Evolutionary conservation across 2,113 vertebrate species (phyloP).

Genomic region (Motacilla tschutschensis): DNA sequence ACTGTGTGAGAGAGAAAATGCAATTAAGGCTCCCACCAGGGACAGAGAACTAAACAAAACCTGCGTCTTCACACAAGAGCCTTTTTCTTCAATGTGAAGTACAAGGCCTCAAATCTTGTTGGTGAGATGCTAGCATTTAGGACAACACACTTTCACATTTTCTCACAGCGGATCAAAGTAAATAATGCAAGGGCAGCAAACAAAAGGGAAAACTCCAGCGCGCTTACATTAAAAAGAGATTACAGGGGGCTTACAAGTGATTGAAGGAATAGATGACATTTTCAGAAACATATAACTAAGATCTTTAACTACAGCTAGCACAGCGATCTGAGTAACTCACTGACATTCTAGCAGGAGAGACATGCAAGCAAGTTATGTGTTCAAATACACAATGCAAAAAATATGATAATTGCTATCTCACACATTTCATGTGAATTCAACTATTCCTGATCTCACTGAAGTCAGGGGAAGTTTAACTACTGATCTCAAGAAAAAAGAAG

Average conservation of each 20-base stretch:
- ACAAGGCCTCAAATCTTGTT: conserved; percentile 80
- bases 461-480: not conserved
- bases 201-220: conserved; percentile 77
- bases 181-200: conserved; percentile 81
- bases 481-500: not conserved
- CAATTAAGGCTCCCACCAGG: conserved; percentile 89
- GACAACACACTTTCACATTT: conserved; percentile 83
- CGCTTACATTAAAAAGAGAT: conserved; percentile 79
- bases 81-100: conserved; percentile 76
- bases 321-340: conserved; percentile 20
- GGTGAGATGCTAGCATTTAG: conserved; percentile 83
- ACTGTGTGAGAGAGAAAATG: conserved; percentile 85
- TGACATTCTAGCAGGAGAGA: conserved; percentile 43
- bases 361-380: conserved; percentile 40
- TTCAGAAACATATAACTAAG: conserved; percentile 71
- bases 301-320: conserved; percentile 70
- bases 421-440: not conserved
- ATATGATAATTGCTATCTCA: not conserved
- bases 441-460: not conserved
- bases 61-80: conserved; percentile 81
- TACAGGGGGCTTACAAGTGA: conserved; percentile 78
- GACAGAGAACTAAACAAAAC: conserved; percentile 82
- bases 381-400: conserved; percentile 17
- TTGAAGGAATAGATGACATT: conserved; percentile 78
- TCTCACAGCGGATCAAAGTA: conserved; percentile 85